These are phyloP conservation scores for Apotomis betuletana DNA, from an alignment of 2,888 invertebrate genomes.

Conservation along the genomic window DNA sequence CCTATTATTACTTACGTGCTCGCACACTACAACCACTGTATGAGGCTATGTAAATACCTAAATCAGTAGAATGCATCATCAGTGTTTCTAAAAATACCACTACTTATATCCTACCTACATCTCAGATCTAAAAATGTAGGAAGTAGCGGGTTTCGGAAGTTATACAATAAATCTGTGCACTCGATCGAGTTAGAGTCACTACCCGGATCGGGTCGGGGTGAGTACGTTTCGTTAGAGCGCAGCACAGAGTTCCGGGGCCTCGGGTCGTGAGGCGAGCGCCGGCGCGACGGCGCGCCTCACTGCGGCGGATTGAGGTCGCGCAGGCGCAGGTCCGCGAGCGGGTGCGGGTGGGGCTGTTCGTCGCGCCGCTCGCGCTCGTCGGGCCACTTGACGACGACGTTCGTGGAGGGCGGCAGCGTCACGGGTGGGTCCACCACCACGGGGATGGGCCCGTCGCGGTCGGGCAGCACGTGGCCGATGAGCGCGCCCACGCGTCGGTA, in stretches of 20 bases:
- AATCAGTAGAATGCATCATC: constrained; percentile 46
- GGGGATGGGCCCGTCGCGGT: constrained; percentile 68
- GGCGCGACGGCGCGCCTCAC: constrained; percentile 54
- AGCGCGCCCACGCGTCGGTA: constrained; percentile 71
- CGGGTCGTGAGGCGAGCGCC: constrained; percentile 44
- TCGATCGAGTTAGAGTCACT: constrained; percentile 61
- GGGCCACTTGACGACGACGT: constrained; percentile 76
- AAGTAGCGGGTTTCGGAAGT: constrained; percentile 45
- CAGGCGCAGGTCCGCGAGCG: constrained; percentile 68
- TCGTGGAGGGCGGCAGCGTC: constrained; percentile 67
- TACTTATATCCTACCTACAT: constrained; percentile 58
- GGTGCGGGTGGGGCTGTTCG: constrained; percentile 57
- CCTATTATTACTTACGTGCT: constrained; percentile 40
- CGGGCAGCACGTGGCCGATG: constrained; percentile 70
- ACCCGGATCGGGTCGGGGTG: constrained; percentile 57
- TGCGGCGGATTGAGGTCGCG: constrained; percentile 70
- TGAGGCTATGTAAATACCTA: constrained; percentile 26
- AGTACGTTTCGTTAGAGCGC: constrained; percentile 60
- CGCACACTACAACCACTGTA: constrained; percentile 32
- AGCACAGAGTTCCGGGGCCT: constrained; percentile 60
- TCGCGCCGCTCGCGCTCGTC: constrained; percentile 57
- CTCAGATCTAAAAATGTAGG: constrained; percentile 57
- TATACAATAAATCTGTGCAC: constrained; percentile 55
- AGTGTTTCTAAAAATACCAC: constrained; percentile 49
- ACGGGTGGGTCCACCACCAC: constrained; percentile 75